Percentiles rank a stretch among this genome's conserved stretches.
phyloP scores from a whole-genome alignment of 1,140 invertebrate species.

The Manduca sexta region DNA sequence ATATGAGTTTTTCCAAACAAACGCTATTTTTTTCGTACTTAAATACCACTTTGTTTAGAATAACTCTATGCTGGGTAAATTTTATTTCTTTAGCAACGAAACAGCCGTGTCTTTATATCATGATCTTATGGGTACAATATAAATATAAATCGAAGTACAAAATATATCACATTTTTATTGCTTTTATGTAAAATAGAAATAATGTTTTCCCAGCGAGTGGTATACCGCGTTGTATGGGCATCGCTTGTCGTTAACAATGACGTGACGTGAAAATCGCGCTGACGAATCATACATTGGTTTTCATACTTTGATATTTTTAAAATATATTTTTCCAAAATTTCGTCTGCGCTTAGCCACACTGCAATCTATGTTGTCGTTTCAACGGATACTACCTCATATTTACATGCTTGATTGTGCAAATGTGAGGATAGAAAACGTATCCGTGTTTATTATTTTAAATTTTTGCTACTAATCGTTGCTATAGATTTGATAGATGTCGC shows the following conservation, averaged over 20 bases:
- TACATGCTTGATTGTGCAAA: too few species aligned
- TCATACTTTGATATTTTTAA: neutral
- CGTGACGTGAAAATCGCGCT: conserved; percentile 35
- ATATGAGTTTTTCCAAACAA: conserved; percentile 20
- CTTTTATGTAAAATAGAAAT: too few species aligned
- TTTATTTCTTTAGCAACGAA: too few species aligned
- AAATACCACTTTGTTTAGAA: neutral
- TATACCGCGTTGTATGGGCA: conserved; percentile 67
- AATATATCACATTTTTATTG: too few species aligned
- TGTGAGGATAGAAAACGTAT: too few species aligned
- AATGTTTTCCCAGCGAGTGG: conserved; percentile 14
- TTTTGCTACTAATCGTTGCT: too few species aligned
- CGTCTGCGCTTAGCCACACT: neutral
- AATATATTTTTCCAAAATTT: neutral
- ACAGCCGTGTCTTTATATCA: too few species aligned
- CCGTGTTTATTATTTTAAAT: too few species aligned
- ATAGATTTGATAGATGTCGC: too few species aligned
- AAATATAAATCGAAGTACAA: too few species aligned
- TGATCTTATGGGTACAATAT: too few species aligned
- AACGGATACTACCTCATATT: too few species aligned
- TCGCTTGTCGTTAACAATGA: conserved; percentile 69
- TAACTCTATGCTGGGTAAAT: neutral
- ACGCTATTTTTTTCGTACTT: neutral
- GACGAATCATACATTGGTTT: conserved; percentile 14
- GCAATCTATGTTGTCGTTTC: neutral